Conservation (phyloP, 2,888 invertebrate species). For the Meliscaeva auricollis region DNA sequence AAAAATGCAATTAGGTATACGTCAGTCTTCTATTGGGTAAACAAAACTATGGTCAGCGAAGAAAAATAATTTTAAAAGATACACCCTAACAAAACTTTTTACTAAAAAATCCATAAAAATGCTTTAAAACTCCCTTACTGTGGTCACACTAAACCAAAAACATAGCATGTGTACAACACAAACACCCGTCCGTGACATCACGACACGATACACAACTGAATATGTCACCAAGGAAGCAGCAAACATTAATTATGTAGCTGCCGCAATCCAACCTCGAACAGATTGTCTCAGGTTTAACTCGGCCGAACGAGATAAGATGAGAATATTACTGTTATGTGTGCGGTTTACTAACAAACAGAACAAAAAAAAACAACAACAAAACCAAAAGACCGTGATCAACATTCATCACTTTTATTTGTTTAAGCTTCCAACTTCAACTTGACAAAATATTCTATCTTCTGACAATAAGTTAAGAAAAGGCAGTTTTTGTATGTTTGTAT, state of each 20-base stretch:
- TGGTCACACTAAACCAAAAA: conserved; percentile 11
- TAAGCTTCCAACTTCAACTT: conserved; percentile 40
- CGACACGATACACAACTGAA: not conserved
- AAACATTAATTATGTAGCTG: conserved; percentile 60
- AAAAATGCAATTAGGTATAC: too few species aligned
- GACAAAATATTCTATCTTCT: conserved; percentile 10
- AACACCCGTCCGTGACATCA: not conserved
- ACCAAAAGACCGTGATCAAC: conserved; percentile 64
- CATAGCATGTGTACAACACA: not conserved
- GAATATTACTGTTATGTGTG: conserved; percentile 68
- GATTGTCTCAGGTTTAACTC: conserved; percentile 65
- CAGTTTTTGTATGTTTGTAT: too few species aligned
- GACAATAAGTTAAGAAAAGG: not conserved
- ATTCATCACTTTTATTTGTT: conserved; percentile 69
- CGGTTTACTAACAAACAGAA: conserved; percentile 38
- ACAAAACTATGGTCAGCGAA: too few species aligned
- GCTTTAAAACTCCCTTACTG: too few species aligned
- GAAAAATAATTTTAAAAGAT: too few species aligned
- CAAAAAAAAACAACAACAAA: not conserved
- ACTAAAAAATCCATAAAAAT: too few species aligned
- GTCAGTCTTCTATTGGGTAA: too few species aligned
- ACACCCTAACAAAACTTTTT: too few species aligned
- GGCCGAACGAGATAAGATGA: conserved; percentile 56
- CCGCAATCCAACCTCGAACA: conserved; percentile 70
- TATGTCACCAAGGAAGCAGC: conserved; percentile 68